Percentiles rank a stretch among this genome's conserved stretches.
Evolutionary conservation across 2,888 invertebrate genomes (phyloP).

Genomic region (Spialia ferax): DNA sequence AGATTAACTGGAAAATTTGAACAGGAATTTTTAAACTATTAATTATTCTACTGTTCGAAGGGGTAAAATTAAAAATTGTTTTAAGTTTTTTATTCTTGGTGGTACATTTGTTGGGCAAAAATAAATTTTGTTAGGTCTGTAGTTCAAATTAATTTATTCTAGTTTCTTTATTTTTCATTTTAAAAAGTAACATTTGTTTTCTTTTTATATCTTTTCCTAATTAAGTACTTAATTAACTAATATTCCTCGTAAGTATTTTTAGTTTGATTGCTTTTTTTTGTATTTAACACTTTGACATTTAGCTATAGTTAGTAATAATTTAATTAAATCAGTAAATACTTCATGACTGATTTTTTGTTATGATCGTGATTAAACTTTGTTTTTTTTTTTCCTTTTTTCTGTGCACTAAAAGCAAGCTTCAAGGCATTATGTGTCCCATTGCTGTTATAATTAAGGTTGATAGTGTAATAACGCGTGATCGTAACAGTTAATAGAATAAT

Average conservation of each 20-base stretch:
- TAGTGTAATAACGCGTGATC: background rate
- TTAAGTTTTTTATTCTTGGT: no score
- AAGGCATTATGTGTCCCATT: conserved; percentile 7
- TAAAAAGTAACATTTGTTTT: background rate
- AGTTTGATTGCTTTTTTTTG: conserved; percentile 17
- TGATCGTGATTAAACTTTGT: background rate
- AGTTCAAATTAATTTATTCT: background rate
- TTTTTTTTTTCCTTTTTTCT: background rate
- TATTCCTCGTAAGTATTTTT: background rate
- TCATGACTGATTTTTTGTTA: conserved; percentile 1
- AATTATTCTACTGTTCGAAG: no score
- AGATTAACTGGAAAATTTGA: no score
- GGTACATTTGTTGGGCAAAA: background rate
- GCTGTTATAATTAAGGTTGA: background rate
- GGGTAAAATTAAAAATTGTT: no score
- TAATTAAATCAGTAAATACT: conserved; percentile 13
- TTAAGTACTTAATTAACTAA: conserved; percentile 24
- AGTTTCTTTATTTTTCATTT: background rate
- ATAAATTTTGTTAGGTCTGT: background rate
- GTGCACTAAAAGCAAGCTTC: background rate
- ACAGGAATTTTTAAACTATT: no score
- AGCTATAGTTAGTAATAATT: conserved; percentile 26
- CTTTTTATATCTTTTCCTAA: background rate
- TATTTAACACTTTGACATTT: conserved; percentile 35
- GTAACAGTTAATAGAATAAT: background rate